phyloP scores from a whole-genome alignment of 1,140 invertebrate species.

The Cyclargus thomasi region DNA sequence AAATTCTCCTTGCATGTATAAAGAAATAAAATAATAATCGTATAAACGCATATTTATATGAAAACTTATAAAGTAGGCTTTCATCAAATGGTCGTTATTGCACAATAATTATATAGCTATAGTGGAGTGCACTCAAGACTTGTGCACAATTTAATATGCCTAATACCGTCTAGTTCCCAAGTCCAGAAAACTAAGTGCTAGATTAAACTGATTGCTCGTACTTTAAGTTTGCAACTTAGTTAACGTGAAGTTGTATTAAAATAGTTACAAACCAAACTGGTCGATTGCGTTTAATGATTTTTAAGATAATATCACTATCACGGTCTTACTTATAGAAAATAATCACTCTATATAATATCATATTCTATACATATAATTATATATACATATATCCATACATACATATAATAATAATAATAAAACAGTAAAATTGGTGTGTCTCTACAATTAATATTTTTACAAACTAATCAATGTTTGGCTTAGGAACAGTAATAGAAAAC shows the following conservation, averaged over 20 bases:
- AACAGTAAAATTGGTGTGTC: too few species aligned
- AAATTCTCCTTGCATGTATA: not conserved
- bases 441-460: too few species aligned
- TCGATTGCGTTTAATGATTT: not conserved
- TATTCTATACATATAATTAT: too few species aligned
- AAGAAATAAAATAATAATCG: not conserved
- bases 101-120: not conserved
- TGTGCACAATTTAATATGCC: not conserved
- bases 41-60: not conserved
- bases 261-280: not conserved
- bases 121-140: not conserved
- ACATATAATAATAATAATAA: too few species aligned
- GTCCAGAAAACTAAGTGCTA: not conserved
- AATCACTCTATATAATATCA: too few species aligned
- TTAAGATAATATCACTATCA: too few species aligned
- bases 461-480: too few species aligned
- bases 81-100: not conserved
- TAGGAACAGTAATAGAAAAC: too few species aligned
- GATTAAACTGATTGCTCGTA: not conserved
- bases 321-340: too few species aligned
- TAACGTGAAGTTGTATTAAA: not conserved
- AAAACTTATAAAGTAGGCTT: not conserved
- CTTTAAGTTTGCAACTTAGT: not conserved
- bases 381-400: too few species aligned
- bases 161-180: not conserved